Evolutionary conservation across 2,888 invertebrate species (phyloP), one percentile per base, ranked within the genome.

Genomic region (Balanococcus diminutus): DNA sequence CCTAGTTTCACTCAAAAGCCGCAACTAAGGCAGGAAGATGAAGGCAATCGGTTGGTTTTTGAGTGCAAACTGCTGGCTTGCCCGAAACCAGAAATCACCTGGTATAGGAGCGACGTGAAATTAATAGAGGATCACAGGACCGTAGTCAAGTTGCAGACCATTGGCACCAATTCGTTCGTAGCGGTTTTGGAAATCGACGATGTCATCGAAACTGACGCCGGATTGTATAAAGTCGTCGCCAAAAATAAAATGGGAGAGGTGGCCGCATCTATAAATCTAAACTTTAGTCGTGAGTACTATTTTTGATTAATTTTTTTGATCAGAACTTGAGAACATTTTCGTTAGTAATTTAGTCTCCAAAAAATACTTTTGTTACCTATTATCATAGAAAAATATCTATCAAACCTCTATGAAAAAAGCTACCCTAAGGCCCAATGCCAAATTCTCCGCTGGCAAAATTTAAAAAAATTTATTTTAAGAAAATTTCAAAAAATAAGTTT

Each of bases 1-100:
- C 98, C 98, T 91, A 98, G 97, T 93, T 98, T 98, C 93, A 96
- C 97, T 89, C 97, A 98, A 92, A 98, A 98, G 94, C 98, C 98
- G 88, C 96, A 96, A 91, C 93, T 98, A 89, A 93, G 97, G 88
- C 98, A 98, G 91, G 98, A 98, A 90, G 97, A 97, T 90, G 97
- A 97, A 90, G 97, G 97, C 89, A 97, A 97, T 92, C 94, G 96
- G 90, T 93, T 98, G 90, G 94, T 98, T 89, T 97, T 98, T 92
- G 97, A 97, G 91, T 98, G 97, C 91, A 96, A 97, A 91, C 92
- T 98, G 89, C 91, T 96, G 89, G 95, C 95, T 88, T 92, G 94
- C 87, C 97, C 97, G 67, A 95, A 96, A 90, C 97, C 97, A 84
- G 96, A 96, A 88, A 96, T 97, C 89, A 93, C 94, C 91, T 97